Base-by-base conservation (phyloP, 2,797 vertebrate species). In the Miichthys miiuy region DNA sequence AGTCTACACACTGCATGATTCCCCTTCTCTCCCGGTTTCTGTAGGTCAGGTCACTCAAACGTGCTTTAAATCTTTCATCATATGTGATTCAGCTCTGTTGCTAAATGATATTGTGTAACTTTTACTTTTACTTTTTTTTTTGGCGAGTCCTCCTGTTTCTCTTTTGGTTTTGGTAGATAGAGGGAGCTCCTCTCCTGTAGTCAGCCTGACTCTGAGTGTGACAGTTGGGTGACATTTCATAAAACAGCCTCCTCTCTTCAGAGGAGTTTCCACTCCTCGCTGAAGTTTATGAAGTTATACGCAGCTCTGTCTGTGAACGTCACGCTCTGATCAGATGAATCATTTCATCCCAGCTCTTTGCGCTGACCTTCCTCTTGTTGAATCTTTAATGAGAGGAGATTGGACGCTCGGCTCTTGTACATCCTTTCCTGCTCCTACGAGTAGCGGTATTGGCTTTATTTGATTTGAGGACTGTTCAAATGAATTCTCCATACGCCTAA, bases 371-470 rank as follows among this genome's bases (percentile, higher is more conserved):
- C 77, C 60, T 79, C 38, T 46, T 55, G 34, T 77, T 89, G 17
- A 62, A 81, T 87, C 75, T 88, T 90, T 89, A 83, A 88, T 81
- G 82, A 87, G 51, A 80, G 82, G 82, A 88, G 83, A 91, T 84
- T 88, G 87, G 75, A 70, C 1, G 61, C 10, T 82, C 78, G 46
- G 52, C 44, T 83, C 69, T 48, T 48, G 41, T 17, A 21, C 62
- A 11, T 77, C 63, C 72, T 77, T 68, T 80, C 75, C 51, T 54
- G 63, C 69, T 76, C 64, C 74, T 67, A 70, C 75, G 71, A 58
- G 81, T 77, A 92, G 88, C 81, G 88, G 94, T 94, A 94, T 92
- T 88, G 88, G 82, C 94, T 97, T 94, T 95, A 96, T 97, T 91
- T 92, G 90, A 89, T 89, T 80, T 85, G 79, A 74, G 74, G 65